These are phyloP conservation scores for Dendronephthya gigantea DNA, from an alignment of 64 coral and sea anemone genomes.

Conservation along the genomic window DNA sequence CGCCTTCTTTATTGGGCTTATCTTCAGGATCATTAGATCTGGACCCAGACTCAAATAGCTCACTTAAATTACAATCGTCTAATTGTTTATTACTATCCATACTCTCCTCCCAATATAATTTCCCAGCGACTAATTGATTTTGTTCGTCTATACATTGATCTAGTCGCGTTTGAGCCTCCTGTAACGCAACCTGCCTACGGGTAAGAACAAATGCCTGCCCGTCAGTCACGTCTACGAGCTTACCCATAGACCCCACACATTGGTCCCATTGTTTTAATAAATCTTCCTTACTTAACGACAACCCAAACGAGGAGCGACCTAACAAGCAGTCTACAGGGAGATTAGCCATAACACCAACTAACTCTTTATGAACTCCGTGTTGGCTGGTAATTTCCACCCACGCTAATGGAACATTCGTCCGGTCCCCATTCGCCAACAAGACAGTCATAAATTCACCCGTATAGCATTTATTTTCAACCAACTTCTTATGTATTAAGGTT, in stretches of 20 bases:
- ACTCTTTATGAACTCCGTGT: neutral
- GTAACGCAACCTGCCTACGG: neutral
- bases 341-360: conserved; percentile 25
- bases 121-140: neutral
- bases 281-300: neutral
- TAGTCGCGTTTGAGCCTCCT: neutral
- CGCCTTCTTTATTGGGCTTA: no score
- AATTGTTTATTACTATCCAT: neutral
- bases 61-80: neutral
- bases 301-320: conserved; percentile 23
- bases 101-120: neutral
- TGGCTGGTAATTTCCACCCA: neutral
- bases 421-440: conserved; percentile 21
- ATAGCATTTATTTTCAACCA: neutral
- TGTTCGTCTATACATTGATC: neutral
- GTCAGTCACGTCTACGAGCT: no score
- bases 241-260: no score
- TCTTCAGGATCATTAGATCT: no score
- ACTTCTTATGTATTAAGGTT: conserved; percentile 18
- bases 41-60: neutral
- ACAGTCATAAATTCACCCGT: conserved; percentile 18
- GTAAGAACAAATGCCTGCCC: conserved; percentile 35
- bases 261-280: conserved; percentile 27
- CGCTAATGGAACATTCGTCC: conserved; percentile 18
- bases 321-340: conserved; percentile 26